A percentile compares a stretch with the other conserved stretches of the same genome.
phyloP scores from a whole-genome alignment of 2,888 invertebrate species.

The Agriopis marginaria region DNA sequence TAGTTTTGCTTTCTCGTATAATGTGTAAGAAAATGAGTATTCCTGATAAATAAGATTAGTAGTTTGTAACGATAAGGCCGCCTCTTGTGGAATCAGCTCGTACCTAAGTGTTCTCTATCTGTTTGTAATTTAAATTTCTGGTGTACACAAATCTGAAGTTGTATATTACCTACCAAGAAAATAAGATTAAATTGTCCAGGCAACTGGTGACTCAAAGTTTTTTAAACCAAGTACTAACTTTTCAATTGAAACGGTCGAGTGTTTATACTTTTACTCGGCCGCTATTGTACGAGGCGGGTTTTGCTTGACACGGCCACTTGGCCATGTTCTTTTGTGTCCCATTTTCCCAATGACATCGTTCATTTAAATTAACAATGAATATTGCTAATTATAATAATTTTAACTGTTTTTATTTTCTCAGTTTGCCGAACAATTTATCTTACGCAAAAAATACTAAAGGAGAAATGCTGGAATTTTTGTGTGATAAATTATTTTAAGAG shows the following conservation, averaged over 20 bases:
- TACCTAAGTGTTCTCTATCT: too few species aligned
- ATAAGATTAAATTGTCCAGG: too few species aligned
- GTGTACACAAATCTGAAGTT: neutral
- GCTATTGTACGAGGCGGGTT: constrained; percentile 42
- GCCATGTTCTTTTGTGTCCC: constrained; percentile 53
- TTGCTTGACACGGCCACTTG: constrained; percentile 47
- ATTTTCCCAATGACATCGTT: constrained; percentile 60
- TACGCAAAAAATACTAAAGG: too few species aligned
- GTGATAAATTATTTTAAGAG: too few species aligned
- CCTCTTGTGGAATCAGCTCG: too few species aligned
- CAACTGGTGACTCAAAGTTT: constrained; percentile 6
- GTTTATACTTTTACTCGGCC: constrained; percentile 37
- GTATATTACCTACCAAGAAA: neutral
- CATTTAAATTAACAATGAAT: constrained; percentile 53
- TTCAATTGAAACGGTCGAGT: constrained; percentile 23
- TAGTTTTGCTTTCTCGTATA: too few species aligned
- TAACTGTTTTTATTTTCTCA: neutral
- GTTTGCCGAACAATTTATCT: too few species aligned
- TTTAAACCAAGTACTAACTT: constrained; percentile 1
- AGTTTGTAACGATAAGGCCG: too few species aligned
- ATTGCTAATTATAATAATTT: constrained; percentile 1
- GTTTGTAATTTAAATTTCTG: too few species aligned
- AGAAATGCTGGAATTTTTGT: too few species aligned
- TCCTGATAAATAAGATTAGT: too few species aligned
- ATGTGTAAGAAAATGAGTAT: too few species aligned